Conservation (phyloP, 1,140 invertebrate genomes). For the Batillaria attramentaria region DNA sequence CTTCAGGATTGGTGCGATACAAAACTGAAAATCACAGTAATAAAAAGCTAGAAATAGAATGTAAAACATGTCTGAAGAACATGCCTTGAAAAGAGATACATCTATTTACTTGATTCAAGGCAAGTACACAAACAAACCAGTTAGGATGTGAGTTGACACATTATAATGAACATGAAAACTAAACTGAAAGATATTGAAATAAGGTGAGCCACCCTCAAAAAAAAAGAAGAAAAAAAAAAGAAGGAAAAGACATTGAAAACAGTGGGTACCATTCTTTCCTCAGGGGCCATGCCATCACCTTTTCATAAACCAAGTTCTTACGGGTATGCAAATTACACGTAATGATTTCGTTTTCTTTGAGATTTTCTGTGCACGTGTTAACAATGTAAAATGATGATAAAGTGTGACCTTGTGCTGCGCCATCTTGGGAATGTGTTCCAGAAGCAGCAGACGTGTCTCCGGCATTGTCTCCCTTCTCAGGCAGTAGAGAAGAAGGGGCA, state of each 20-base stretch:
- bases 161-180: too few species aligned
- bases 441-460: slow-evolving; percentile 43
- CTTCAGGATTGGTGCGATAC: slow-evolving; percentile 54
- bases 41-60: not conserved
- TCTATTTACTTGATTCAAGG: not conserved
- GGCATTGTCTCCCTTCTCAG: slow-evolving; percentile 44
- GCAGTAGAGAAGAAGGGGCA: slow-evolving; percentile 56
- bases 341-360: too few species aligned
- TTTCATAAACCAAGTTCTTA: too few species aligned
- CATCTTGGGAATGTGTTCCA: slow-evolving; percentile 49
- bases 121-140: not conserved
- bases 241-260: too few species aligned
- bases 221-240: not conserved
- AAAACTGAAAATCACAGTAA: slow-evolving; percentile 45
- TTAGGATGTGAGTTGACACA: too few species aligned
- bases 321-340: too few species aligned
- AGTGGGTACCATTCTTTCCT: too few species aligned
- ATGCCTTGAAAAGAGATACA: not conserved
- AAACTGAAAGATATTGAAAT: too few species aligned
- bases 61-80: too few species aligned
- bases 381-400: not conserved
- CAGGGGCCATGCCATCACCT: too few species aligned
- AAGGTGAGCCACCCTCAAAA: too few species aligned
- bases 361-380: not conserved
- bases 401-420: slow-evolving; percentile 57